These are phyloP conservation scores for Fregetta grallaria DNA, from an alignment of 2,113 vertebrate species.

Conservation along the genomic window DNA sequence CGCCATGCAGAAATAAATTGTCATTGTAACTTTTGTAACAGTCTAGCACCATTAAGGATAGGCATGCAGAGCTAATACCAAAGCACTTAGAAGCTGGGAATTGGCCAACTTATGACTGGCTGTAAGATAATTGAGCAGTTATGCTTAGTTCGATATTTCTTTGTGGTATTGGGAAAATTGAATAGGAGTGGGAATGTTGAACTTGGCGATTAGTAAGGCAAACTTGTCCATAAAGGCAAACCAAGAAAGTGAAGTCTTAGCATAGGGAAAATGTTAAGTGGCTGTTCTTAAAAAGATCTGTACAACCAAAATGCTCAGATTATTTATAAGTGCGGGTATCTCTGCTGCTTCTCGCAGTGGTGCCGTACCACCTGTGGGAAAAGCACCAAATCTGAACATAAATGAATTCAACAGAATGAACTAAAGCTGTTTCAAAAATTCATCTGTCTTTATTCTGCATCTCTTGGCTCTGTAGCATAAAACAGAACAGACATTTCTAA, in stretches of 20 bases:
- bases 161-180: background rate
- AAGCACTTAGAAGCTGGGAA: background rate
- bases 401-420: background rate
- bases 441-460: background rate
- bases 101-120: background rate
- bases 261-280: background rate
- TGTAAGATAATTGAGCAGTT: background rate
- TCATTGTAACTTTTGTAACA: background rate
- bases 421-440: background rate
- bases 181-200: background rate
- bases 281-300: background rate
- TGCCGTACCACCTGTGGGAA: background rate
- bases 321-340: accelerated
- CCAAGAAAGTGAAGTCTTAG: background rate
- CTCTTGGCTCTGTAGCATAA: background rate
- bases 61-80: background rate
- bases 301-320: background rate
- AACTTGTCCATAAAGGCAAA: background rate
- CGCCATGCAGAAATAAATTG: background rate
- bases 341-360: background rate
- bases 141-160: background rate
- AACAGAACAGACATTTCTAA: background rate
- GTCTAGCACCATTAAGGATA: no score
- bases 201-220: background rate
- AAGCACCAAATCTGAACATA: background rate